phyloP scores from a whole-genome alignment of 2,888 invertebrate species.

The Lucinisca nassula region DNA sequence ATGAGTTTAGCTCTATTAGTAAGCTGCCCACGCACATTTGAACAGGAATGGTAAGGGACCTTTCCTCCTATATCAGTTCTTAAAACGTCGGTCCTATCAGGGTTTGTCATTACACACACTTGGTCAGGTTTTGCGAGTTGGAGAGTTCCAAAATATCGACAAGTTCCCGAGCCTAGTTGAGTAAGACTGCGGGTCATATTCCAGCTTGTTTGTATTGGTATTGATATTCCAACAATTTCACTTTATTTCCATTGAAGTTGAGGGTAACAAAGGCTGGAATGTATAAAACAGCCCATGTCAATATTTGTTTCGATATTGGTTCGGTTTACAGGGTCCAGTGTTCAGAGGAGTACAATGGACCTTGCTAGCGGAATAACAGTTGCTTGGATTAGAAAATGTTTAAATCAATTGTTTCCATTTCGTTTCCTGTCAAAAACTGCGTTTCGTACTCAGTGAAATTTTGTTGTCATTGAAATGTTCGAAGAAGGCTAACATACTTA shows the following conservation, averaged over 20 bases:
- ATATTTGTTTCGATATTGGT: neutral
- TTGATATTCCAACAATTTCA: constrained; percentile 9
- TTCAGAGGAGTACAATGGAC: constrained; percentile 5
- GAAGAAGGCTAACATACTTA: no score
- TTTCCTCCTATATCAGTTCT: no score
- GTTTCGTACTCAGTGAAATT: neutral
- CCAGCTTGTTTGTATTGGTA: neutral
- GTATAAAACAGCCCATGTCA: neutral
- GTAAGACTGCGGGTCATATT: neutral
- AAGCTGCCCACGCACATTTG: no score
- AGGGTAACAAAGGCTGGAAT: neutral
- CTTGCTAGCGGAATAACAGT: neutral
- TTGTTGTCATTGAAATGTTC: no score
- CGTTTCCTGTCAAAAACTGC: neutral
- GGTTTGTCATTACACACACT: no score
- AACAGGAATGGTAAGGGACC: no score
- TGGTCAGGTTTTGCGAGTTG: no score
- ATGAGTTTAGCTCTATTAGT: no score
- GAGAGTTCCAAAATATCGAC: neutral
- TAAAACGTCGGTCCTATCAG: no score
- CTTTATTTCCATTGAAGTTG: constrained; percentile 3
- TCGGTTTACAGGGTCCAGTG: neutral
- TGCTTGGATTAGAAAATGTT: neutral
- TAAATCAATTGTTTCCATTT: constrained; percentile 4
- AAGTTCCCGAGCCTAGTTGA: neutral